phyloP scores from a whole-genome alignment of 35 echinoderm and acorn worm genomes.

The Strongylocentrotus purpuratus region DNA sequence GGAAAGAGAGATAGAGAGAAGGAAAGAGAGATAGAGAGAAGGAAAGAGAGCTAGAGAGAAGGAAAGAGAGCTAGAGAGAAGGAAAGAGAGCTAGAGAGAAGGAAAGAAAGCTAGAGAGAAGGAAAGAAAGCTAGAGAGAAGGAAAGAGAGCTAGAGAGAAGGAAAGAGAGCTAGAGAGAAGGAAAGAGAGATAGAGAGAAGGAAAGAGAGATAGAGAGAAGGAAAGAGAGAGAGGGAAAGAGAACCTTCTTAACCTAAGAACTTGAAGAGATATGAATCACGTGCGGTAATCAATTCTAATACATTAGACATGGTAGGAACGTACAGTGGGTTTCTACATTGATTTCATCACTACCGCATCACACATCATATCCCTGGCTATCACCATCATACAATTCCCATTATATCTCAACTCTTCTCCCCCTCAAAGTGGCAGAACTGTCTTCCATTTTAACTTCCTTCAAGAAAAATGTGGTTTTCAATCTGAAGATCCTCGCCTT shows the following conservation, averaged over 20 bases:
- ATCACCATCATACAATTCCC: background rate
- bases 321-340: background rate
- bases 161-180: no score
- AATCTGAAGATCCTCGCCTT: background rate
- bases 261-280: constrained; percentile 1
- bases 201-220: background rate
- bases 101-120: no score
- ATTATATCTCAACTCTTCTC: background rate
- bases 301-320: background rate
- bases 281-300: constrained; percentile 23
- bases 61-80: no score
- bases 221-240: background rate
- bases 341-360: constrained; percentile 2
- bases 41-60: no score
- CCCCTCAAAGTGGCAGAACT: background rate
- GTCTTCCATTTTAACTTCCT: background rate
- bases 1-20: background rate
- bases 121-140: no score
- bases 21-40: background rate
- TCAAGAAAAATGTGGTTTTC: background rate
- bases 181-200: no score
- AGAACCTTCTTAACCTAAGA: background rate
- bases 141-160: no score
- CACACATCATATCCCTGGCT: background rate
- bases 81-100: no score